Evolutionary conservation across 1,140 invertebrate genomes (phyloP), one percentile per base, ranked within the genome.

Genomic region (Matsumurasca onukii): DNA sequence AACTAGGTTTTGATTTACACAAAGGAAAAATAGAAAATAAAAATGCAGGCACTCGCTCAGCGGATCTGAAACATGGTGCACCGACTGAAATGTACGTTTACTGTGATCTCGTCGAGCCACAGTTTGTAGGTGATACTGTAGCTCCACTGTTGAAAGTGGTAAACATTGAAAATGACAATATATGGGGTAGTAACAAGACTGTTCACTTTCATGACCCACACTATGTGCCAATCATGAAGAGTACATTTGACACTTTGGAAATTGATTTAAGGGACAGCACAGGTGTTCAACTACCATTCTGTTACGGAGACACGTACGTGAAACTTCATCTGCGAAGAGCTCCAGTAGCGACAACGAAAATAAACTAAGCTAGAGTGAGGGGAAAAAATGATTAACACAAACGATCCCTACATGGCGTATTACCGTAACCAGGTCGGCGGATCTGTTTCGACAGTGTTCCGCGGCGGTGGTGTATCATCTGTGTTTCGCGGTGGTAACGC

Each of bases 41-140:
- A 12, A 45, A 45, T 17, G 9, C 9, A 45, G 9, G 9, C 9
- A 45, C 17, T 45, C 34, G 67, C 12, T 20, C 67, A 3, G 31
- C 29, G 3, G 24, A 63, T 31, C 67, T 59, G n/a, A 25, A 52
- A 27, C 29, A 31, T 1, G 49, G 52, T 9, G 9, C 31, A 30
- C n/a, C 74, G 48, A 64, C 73, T 24, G 73, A 77, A 67, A 59
- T 75, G 62, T 78, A 77, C 72, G 69, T 78, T 65, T 78, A 79
- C 66, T 75, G 70, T 52, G 76, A 78, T 70, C 75, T 77, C 24
- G 66, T 76, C 15, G 73, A 75, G 67, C 72, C 75, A 17, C 76
- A 78, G 64, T 73, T 76, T 17, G 74, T 78, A 39, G 76, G 76
- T 17, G 75, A 78, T 70, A 72, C 75, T 12, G 73, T 76, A 55